Evolutionary conservation across 1,140 invertebrate genomes (phyloP).

Genomic region (Adoxophyes honmai): DNA sequence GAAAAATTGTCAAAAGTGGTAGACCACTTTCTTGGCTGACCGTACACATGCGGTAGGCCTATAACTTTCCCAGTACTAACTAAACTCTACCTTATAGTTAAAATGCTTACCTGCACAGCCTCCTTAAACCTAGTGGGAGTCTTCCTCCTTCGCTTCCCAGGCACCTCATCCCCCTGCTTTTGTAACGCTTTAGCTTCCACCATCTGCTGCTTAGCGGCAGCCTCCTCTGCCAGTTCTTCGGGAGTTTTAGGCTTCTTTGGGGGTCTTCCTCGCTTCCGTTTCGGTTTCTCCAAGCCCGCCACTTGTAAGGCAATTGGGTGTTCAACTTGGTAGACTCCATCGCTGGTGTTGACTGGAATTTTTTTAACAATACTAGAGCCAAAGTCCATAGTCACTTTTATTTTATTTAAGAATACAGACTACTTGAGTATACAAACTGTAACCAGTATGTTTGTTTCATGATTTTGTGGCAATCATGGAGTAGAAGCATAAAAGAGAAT

Average conservation of each 20-base stretch:
- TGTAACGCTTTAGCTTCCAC: constrained; percentile 35
- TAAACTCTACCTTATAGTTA: too few species aligned
- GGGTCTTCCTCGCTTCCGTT: constrained; percentile 83
- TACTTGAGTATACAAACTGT: too few species aligned
- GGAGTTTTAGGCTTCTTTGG: constrained; percentile 81
- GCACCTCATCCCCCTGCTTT: constrained; percentile 59
- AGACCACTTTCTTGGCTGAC: too few species aligned
- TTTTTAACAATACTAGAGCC: too few species aligned
- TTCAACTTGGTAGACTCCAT: constrained; percentile 37
- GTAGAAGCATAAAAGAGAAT: too few species aligned
- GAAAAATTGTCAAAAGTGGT: too few species aligned
- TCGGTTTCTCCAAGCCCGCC: constrained; percentile 81
- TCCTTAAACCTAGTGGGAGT: constrained; percentile 82
- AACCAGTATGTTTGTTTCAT: too few species aligned
- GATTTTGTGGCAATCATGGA: too few species aligned
- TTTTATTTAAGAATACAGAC: constrained; percentile 3
- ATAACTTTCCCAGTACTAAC: too few species aligned
- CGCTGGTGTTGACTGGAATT: constrained; percentile 48
- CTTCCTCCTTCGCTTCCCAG: constrained; percentile 80
- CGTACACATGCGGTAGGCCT: too few species aligned
- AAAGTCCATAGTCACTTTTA: too few species aligned
- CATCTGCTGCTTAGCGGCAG: constrained; percentile 40
- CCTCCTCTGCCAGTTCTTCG: constrained; percentile 52
- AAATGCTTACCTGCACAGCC: constrained; percentile 77
- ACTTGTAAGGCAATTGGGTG: constrained; percentile 72